Conservation (phyloP, 2,888 invertebrate genomes). For the Ctenicera cuprea region DNA sequence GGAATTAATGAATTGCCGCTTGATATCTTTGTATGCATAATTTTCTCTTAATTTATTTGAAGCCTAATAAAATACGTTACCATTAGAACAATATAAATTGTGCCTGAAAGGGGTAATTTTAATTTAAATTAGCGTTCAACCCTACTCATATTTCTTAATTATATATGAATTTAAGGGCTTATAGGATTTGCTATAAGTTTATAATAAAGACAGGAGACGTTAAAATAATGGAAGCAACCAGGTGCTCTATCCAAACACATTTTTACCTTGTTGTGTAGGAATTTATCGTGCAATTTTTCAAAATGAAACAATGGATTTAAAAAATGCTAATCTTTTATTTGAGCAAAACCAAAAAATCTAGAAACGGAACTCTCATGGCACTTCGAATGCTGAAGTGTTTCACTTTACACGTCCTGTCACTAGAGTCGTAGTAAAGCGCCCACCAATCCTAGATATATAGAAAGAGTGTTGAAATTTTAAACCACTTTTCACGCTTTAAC, state of each 20-base stretch:
- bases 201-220: not conserved
- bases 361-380: too few relatives aligned
- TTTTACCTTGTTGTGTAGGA: too few relatives aligned
- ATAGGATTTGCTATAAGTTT: slow-evolving; percentile 2
- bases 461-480: not conserved
- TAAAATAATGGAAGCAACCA: not conserved
- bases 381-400: not conserved
- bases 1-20: too few relatives aligned
- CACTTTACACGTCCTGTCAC: slow-evolving; percentile 8
- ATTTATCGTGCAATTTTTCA: too few relatives aligned
- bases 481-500: not conserved
- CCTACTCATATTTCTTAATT: slow-evolving; percentile 34
- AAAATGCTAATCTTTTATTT: too few relatives aligned
- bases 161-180: slow-evolving; percentile 35
- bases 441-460: too few relatives aligned
- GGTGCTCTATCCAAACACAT: slow-evolving; percentile 16
- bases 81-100: slow-evolving; percentile 12
- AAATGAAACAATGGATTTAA: too few relatives aligned
- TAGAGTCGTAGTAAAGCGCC: too few relatives aligned
- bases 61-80: not conserved
- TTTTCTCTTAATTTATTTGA: slow-evolving; percentile 17
- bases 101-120: slow-evolving; percentile 20
- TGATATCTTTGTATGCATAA: slow-evolving; percentile 4
- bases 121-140: slow-evolving; percentile 38
- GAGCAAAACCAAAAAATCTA: too few relatives aligned